Evolutionary conservation across 2,888 invertebrate species (phyloP).

Genomic region (Ethmia dodecea): DNA sequence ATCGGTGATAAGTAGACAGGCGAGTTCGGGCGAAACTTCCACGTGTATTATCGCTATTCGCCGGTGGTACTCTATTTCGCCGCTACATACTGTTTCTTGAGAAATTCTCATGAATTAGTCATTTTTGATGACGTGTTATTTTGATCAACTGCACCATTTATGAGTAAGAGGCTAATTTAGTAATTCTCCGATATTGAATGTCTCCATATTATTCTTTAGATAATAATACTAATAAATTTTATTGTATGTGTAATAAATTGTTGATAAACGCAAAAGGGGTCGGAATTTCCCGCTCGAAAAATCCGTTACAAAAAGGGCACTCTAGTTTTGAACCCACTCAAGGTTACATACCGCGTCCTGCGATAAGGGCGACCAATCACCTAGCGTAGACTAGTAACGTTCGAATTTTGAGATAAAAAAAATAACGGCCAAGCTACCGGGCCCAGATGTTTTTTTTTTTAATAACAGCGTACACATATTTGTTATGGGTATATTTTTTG

Average conservation of each 20-base stretch:
- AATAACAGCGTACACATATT: neutral
- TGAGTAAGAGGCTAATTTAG: no score
- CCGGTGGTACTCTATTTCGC: no score
- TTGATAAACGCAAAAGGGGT: no score
- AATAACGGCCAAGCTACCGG: slow-evolving; percentile 14
- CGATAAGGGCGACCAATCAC: slow-evolving; percentile 67
- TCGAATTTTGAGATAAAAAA: slow-evolving; percentile 34
- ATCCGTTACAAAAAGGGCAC: slow-evolving; percentile 47
- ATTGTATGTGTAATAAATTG: no score
- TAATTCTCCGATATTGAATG: slow-evolving; percentile 1
- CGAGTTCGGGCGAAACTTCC: slow-evolving; percentile 21
- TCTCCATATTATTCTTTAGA: neutral
- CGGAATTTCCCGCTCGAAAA: slow-evolving; percentile 25
- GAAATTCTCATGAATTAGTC: no score
- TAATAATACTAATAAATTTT: neutral
- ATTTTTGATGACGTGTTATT: neutral
- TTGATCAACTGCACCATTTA: no score
- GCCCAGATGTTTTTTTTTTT: slow-evolving; percentile 2
- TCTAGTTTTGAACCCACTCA: slow-evolving; percentile 44
- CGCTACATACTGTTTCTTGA: no score
- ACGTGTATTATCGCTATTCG: slow-evolving; percentile 39
- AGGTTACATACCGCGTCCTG: slow-evolving; percentile 49
- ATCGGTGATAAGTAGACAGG: slow-evolving; percentile 22
- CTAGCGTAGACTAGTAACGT: slow-evolving; percentile 45
- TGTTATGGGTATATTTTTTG: no score